Evolutionary conservation across 1,140 invertebrate genomes (phyloP).

Genomic region (Aphelenchoides avenae): DNA sequence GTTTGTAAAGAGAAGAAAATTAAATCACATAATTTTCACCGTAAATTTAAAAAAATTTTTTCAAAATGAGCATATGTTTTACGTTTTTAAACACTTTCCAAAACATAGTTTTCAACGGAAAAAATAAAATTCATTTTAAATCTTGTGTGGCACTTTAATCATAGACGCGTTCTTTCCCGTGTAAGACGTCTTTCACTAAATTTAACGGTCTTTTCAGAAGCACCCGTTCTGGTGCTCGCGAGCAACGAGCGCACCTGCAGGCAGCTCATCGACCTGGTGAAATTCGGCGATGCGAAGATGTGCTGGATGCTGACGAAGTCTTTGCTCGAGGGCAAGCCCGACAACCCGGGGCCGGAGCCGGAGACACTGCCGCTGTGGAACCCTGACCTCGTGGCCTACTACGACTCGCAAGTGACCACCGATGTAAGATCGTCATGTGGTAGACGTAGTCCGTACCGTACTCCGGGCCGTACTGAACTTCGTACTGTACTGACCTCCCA

Average conservation of each 20-base stretch:
- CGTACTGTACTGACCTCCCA: no score
- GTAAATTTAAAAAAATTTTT: no score
- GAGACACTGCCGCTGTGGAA: slow-evolving; percentile 38
- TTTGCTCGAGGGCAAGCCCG: slow-evolving; percentile 11
- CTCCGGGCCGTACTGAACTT: no score
- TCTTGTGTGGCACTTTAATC: no score
- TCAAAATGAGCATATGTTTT: no score
- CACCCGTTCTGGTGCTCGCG: slow-evolving; percentile 43
- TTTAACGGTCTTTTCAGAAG: slow-evolving; percentile 24
- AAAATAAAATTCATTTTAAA: no score
- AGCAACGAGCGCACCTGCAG: slow-evolving; percentile 40
- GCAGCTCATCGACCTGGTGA: slow-evolving; percentile 45
- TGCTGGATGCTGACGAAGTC: slow-evolving; percentile 35
- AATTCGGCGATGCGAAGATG: slow-evolving; percentile 39
- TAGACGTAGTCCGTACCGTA: no score
- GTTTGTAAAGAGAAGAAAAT: no score
- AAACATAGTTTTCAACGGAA: no score
- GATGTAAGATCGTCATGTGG: no score
- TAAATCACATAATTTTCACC: no score
- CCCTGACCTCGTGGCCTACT: slow-evolving; percentile 28
- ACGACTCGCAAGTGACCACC: slow-evolving; percentile 36
- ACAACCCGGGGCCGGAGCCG: slow-evolving; percentile 29
- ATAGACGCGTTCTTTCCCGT: background rate
- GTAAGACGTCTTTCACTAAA: slow-evolving; percentile 3
- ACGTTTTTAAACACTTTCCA: no score